A percentile compares a stretch with the other conserved stretches of the same genome.
These are phyloP conservation scores for Drosophila eohydei DNA, from an alignment of 2,888 invertebrate species.

Conservation along the genomic window DNA sequence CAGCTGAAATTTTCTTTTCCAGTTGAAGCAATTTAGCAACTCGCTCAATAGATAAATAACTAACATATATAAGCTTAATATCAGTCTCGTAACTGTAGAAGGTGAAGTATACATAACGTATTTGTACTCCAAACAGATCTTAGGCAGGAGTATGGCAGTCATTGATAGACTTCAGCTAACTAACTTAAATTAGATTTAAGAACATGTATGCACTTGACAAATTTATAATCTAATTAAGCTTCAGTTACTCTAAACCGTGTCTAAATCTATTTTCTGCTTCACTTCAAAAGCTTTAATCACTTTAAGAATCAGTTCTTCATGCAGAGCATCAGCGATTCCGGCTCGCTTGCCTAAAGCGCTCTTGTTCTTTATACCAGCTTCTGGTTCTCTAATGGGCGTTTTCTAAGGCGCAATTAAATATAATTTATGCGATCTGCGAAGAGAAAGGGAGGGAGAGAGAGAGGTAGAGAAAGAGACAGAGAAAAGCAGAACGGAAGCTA, in stretches of 20 bases:
- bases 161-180: background rate
- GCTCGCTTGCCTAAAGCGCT: background rate
- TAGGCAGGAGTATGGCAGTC: too few relatives aligned
- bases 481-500: conserved; percentile 68
- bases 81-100: background rate
- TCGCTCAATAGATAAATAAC: too few relatives aligned
- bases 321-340: background rate
- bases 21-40: too few relatives aligned
- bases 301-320: background rate
- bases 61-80: background rate
- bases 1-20: too few relatives aligned
- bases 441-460: background rate
- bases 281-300: background rate
- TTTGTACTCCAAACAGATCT: too few relatives aligned
- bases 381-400: conserved; percentile 33
- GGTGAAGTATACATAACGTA: too few relatives aligned
- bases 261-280: background rate
- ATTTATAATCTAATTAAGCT: background rate
- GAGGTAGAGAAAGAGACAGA: too few relatives aligned
- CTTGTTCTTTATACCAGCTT: background rate
- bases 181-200: background rate
- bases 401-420: conserved; percentile 48
- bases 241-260: background rate
- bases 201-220: background rate
- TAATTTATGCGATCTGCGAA: conserved; percentile 36